A percentile compares a stretch with the other conserved stretches of the same genome.
Conservation (phyloP, 2,888 invertebrate genomes). For the Neocrepidodera transversa region DNA sequence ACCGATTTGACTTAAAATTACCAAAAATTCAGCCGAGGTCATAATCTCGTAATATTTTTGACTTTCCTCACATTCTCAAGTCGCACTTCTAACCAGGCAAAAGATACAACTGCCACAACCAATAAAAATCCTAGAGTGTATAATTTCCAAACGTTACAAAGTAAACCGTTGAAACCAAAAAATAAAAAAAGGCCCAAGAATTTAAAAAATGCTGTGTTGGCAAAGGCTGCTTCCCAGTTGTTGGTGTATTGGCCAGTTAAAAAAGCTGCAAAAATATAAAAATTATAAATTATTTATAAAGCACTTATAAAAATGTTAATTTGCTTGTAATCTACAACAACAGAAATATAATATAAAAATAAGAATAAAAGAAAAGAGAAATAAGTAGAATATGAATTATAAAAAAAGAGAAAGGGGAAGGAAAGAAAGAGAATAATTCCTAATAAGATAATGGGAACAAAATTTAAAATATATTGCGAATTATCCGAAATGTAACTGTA, state of each 20-base stretch:
- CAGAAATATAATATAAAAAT: too few relatives aligned
- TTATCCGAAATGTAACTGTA: too few relatives aligned
- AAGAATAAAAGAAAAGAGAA: too few relatives aligned
- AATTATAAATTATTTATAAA: slow-evolving; percentile 6
- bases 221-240: slow-evolving; percentile 64
- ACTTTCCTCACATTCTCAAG: slow-evolving; percentile 57
- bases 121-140: slow-evolving; percentile 62
- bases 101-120: slow-evolving; percentile 63
- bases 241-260: slow-evolving; percentile 58
- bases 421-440: too few relatives aligned
- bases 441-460: too few relatives aligned
- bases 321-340: too few relatives aligned
- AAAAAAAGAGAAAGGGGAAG: too few relatives aligned
- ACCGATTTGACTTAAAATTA: slow-evolving; percentile 43
- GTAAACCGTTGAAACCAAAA: slow-evolving; percentile 68
- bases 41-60: slow-evolving; percentile 57
- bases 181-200: slow-evolving; percentile 69
- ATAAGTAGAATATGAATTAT: too few relatives aligned
- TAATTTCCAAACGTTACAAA: slow-evolving; percentile 65
- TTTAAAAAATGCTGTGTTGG: slow-evolving; percentile 63
- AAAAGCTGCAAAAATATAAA: slow-evolving; percentile 56
- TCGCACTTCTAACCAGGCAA: slow-evolving; percentile 64
- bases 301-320: too few relatives aligned
- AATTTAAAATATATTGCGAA: too few relatives aligned
- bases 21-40: slow-evolving; percentile 56